These are phyloP conservation scores for Melospiza melodia DNA, from an alignment of 2,113 vertebrate genomes.

Conservation along the genomic window DNA sequence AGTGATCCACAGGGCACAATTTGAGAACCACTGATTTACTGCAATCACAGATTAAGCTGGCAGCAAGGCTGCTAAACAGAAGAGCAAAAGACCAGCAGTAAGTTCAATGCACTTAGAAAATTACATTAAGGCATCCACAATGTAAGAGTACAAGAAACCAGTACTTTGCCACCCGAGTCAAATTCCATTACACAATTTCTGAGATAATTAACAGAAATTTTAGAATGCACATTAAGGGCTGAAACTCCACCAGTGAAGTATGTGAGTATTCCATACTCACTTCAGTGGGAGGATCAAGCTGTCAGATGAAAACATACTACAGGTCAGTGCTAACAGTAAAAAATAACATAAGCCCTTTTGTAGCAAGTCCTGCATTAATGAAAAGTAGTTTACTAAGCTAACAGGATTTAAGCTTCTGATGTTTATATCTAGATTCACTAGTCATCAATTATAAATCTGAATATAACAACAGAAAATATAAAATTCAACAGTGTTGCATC, in stretches of 20 bases:
- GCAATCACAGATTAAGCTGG: conserved; percentile 42
- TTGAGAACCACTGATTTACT: conserved; percentile 57
- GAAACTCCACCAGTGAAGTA: neutral
- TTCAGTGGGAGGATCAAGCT: neutral
- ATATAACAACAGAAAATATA: neutral
- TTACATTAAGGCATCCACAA: neutral
- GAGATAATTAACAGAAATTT: neutral
- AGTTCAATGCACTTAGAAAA: conserved; percentile 31
- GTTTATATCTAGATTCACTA: neutral
- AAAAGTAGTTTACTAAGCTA: neutral
- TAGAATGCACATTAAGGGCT: neutral
- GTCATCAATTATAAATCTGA: neutral
- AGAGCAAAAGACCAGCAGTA: conserved; percentile 40
- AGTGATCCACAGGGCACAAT: neutral
- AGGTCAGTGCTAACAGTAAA: neutral
- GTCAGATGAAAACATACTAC: neutral
- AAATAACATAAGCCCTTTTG: neutral
- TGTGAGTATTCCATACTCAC: neutral
- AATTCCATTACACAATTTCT: neutral
- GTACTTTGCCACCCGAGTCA: neutral
- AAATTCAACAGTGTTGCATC: neutral
- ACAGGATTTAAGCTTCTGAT: neutral
- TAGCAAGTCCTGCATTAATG: neutral
- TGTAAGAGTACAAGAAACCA: neutral
- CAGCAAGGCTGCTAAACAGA: conserved; percentile 41